phyloP scores from a whole-genome alignment of 2,113 vertebrate genomes.

The Salvator merianae region DNA sequence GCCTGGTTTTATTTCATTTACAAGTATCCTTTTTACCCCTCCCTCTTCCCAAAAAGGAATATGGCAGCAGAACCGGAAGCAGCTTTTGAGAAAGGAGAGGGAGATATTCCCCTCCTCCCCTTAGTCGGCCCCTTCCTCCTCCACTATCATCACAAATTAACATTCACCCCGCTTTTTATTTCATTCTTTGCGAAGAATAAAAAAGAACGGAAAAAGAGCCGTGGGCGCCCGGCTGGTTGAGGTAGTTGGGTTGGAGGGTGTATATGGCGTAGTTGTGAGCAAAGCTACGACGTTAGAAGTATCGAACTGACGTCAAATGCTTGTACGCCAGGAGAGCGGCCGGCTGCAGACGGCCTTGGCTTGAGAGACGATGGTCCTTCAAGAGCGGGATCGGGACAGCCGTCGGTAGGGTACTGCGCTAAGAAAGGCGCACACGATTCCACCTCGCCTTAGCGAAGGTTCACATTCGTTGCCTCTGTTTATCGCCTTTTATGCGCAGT shows the following conservation, averaged over 20 bases:
- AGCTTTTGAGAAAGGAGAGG: neutral
- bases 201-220: neutral
- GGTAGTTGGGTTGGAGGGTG: neutral
- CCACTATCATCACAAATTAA: neutral
- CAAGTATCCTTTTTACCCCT: neutral
- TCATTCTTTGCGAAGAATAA: too few species aligned
- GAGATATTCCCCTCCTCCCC: neutral
- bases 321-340: neutral
- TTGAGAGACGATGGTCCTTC: neutral
- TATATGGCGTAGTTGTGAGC: constrained; percentile 1
- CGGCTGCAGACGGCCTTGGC: neutral
- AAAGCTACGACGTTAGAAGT: neutral
- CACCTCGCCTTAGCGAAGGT: neutral
- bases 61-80: constrained; percentile 58
- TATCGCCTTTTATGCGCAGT: neutral
- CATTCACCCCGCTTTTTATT: too few species aligned
- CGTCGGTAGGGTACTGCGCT: too few species aligned
- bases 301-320: neutral
- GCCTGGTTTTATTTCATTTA: neutral
- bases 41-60: constrained; percentile 25
- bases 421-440: neutral
- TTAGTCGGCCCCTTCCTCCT: neutral
- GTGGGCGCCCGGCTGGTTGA: neutral
- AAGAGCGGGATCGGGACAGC: neutral
- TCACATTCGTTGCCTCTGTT: too few species aligned